phyloP scores from a whole-genome alignment of 2,888 invertebrate genomes.

The Spodoptera exigua region DNA sequence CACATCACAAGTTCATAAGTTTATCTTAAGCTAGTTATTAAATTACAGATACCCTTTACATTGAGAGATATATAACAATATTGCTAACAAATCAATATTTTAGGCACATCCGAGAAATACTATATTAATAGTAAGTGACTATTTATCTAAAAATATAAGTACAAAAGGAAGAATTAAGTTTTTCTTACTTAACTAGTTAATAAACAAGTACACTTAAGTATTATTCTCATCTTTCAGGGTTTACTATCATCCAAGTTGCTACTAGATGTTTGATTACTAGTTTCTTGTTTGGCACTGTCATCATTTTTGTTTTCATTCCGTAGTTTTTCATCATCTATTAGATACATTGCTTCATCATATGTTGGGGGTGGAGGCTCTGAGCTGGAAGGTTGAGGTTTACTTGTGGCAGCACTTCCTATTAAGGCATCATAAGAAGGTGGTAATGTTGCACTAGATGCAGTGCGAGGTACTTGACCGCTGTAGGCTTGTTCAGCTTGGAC shows the following conservation, averaged over 20 bases:
- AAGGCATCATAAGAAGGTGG: slow-evolving; percentile 91
- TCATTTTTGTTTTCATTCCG: slow-evolving; percentile 72
- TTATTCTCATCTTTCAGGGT: slow-evolving; percentile 70
- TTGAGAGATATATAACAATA: slow-evolving; percentile 70
- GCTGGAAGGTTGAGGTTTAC: slow-evolving; percentile 83
- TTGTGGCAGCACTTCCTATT: slow-evolving; percentile 78
- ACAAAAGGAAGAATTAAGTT: slow-evolving; percentile 85
- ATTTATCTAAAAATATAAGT: slow-evolving; percentile 79
- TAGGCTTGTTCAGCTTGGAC: slow-evolving; percentile 88
- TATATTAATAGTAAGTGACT: slow-evolving; percentile 75
- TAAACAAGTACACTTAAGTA: slow-evolving; percentile 63
- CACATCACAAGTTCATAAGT: slow-evolving; percentile 55
- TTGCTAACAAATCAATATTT: slow-evolving; percentile 79
- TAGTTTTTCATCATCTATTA: slow-evolving; percentile 84
- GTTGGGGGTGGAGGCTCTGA: slow-evolving; percentile 90
- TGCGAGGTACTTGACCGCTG: slow-evolving; percentile 86
- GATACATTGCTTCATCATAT: slow-evolving; percentile 90
- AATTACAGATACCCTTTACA: slow-evolving; percentile 61
- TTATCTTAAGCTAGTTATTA: slow-evolving; percentile 58
- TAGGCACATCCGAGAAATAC: slow-evolving; percentile 86
- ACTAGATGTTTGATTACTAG: slow-evolving; percentile 71
- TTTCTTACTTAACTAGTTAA: slow-evolving; percentile 73
- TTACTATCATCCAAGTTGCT: slow-evolving; percentile 75
- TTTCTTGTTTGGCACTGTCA: slow-evolving; percentile 79
- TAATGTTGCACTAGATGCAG: slow-evolving; percentile 89